These are phyloP conservation scores for Tetragonisca angustula DNA, from an alignment of 2,888 invertebrate genomes.

Conservation along the genomic window DNA sequence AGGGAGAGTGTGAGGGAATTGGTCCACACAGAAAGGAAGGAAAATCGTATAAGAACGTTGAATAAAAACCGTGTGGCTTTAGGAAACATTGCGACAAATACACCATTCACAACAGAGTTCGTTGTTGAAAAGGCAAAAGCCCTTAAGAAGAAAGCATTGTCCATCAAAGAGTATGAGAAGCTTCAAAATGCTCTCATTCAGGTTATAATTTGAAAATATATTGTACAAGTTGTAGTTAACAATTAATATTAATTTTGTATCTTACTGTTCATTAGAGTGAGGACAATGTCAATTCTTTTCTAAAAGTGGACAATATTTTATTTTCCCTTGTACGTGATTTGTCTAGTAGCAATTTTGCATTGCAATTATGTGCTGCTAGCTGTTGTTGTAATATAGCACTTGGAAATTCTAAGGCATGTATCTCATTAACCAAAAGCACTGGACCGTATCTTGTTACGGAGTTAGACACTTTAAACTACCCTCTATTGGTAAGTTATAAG, in stretches of 20 bases:
- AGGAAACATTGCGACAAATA: constrained; percentile 62
- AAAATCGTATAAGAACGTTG: constrained; percentile 64
- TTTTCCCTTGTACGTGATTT: constrained; percentile 85
- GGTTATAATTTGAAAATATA: constrained; percentile 64
- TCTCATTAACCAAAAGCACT: constrained; percentile 83
- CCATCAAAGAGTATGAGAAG: constrained; percentile 71
- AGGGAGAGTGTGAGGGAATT: constrained; percentile 73
- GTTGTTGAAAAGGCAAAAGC: constrained; percentile 68
- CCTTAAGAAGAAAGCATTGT: constrained; percentile 74
- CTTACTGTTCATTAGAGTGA: constrained; percentile 83
- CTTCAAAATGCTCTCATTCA: constrained; percentile 80
- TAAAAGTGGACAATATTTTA: constrained; percentile 83
- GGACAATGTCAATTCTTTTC: constrained; percentile 80
- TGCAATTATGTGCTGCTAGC: constrained; percentile 85
- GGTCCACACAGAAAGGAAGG: constrained; percentile 68
- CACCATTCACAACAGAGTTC: constrained; percentile 65
- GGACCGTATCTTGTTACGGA: constrained; percentile 85
- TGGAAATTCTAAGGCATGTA: constrained; percentile 84
- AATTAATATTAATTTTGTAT: constrained; percentile 53
- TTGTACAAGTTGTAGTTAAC: constrained; percentile 2
- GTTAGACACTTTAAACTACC: constrained; percentile 80
- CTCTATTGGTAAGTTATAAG: constrained; percentile 71
- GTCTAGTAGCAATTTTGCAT: constrained; percentile 84
- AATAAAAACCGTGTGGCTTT: constrained; percentile 75
- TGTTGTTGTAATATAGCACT: constrained; percentile 86